phyloP scores from a whole-genome alignment of 2,113 vertebrate genomes.

The Podiceps cristatus region DNA sequence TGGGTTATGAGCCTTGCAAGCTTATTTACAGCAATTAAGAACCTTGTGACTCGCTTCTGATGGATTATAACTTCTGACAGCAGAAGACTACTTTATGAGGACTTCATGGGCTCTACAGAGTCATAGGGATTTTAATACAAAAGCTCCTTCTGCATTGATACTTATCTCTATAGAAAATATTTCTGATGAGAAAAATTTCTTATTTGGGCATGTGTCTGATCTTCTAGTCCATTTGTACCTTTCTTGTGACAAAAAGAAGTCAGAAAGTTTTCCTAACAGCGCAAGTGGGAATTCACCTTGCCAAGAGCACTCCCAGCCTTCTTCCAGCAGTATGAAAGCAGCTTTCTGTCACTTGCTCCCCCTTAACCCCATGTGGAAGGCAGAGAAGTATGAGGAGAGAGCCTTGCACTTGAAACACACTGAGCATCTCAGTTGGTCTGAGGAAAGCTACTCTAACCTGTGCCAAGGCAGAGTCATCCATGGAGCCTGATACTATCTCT shows the following conservation, averaged over 20 bases:
- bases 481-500: neutral
- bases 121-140: neutral
- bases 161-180: neutral
- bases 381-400: neutral
- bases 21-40: conserved; percentile 30
- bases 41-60: neutral
- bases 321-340: neutral
- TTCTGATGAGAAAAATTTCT: neutral
- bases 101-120: neutral
- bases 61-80: neutral
- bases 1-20: neutral
- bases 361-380: neutral
- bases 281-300: neutral
- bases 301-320: neutral
- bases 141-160: neutral
- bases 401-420: neutral
- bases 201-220: neutral
- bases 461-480: conserved; percentile 12
- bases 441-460: neutral
- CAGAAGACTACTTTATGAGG: neutral
- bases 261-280: neutral
- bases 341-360: neutral
- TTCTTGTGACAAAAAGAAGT: neutral
- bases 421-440: neutral
- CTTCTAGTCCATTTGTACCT: neutral